These are phyloP conservation scores for Netelia melanura DNA, from an alignment of 2,888 invertebrate genomes.

Conservation along the genomic window DNA sequence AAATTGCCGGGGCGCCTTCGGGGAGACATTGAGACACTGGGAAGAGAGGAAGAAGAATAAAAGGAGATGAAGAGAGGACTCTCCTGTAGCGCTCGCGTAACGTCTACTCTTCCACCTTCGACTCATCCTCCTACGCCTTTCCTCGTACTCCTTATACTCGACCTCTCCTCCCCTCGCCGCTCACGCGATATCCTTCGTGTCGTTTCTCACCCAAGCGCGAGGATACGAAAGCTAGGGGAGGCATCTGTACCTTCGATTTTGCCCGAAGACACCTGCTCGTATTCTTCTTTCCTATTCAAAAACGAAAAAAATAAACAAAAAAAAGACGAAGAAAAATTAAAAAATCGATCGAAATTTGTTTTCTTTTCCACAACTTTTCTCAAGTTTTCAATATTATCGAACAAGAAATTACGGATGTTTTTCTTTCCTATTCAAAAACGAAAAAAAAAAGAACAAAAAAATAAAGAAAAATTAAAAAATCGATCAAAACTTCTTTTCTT, in stretches of 20 bases:
- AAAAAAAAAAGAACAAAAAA: no score
- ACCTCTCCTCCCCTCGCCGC: conserved; percentile 33
- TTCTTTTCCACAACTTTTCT: no score
- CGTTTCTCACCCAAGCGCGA: conserved; percentile 43
- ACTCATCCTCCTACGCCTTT: conserved; percentile 47
- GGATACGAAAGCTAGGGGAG: no score
- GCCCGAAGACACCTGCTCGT: conserved; percentile 28
- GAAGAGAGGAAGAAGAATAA: conserved; percentile 68
- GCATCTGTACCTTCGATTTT: conserved; percentile 51
- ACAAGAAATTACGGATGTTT: no score
- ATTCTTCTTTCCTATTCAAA: neutral
- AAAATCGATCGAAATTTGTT: no score
- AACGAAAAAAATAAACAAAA: no score
- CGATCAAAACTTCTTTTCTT: no score
- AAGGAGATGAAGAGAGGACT: conserved; percentile 2
- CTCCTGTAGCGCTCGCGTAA: neutral
- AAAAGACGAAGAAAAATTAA: no score
- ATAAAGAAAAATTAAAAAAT: no score
- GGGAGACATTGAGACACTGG: conserved; percentile 85
- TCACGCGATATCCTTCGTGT: conserved; percentile 37
- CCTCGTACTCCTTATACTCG: conserved; percentile 27
- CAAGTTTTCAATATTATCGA: no score
- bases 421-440: no score
- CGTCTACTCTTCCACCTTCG: conserved; percentile 20
- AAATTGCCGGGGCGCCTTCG: conserved; percentile 83